Percentiles rank a stretch among this genome's conserved stretches.
Conservation (phyloP, 1,140 invertebrate genomes). For the Wasmannia auropunctata region DNA sequence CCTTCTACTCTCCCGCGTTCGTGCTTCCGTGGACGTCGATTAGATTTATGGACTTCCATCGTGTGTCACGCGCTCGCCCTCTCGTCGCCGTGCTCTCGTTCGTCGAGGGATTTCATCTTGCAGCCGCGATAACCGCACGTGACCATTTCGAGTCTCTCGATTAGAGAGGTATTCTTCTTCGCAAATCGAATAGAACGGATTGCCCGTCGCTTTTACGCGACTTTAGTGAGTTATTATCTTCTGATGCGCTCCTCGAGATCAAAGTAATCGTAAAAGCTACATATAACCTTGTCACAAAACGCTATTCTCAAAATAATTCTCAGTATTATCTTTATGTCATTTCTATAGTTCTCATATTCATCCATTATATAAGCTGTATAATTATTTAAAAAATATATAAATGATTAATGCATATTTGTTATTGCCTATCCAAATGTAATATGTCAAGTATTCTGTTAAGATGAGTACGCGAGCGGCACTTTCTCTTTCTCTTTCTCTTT, state of each 20-base stretch:
- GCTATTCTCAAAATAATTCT: neutral
- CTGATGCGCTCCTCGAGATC: neutral
- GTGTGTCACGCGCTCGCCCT: conserved; percentile 52
- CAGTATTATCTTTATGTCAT: neutral
- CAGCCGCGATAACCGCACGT: conserved; percentile 57
- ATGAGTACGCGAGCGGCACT: too few species aligned
- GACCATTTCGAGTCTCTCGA: conserved; percentile 46
- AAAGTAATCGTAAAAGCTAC: neutral
- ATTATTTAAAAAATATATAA: neutral
- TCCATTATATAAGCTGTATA: neutral
- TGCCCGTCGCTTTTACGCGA: conserved; percentile 22
- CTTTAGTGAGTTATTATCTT: conserved; percentile 11
- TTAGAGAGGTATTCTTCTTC: conserved; percentile 49
- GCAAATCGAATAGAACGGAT: conserved; percentile 29
- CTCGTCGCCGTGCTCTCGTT: conserved; percentile 42
- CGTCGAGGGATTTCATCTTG: conserved; percentile 37
- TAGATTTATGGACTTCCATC: conserved; percentile 65
- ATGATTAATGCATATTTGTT: neutral
- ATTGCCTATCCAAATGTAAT: neutral
- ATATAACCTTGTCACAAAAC: neutral
- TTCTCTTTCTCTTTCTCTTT: neutral
- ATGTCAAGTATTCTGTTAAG: neutral
- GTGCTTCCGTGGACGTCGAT: conserved; percentile 56
- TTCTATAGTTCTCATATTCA: neutral
- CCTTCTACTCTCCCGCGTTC: conserved; percentile 12